Percentiles rank a stretch among this genome's conserved stretches.
These are phyloP conservation scores for Cheiracanthium punctorium DNA, from an alignment of 2,888 invertebrate genomes.

Conservation along the genomic window DNA sequence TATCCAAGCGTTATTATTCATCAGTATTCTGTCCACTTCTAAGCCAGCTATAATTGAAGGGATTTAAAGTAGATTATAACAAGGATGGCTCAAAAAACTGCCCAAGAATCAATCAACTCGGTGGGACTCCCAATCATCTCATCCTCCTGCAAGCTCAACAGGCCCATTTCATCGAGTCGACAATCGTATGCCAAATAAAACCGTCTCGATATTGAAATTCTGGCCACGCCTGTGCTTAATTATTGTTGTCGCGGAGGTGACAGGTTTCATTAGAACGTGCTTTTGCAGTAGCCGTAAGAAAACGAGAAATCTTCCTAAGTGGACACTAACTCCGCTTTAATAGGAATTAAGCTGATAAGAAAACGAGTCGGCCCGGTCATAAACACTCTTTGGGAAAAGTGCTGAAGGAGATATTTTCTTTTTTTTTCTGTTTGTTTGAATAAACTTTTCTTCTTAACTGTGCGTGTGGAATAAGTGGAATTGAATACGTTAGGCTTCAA, in stretches of 20 bases:
- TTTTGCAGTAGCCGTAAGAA: not conserved
- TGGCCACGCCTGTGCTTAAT: constrained; percentile 35
- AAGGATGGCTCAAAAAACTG: no score
- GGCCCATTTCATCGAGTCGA: not conserved
- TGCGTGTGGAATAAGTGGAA: no score
- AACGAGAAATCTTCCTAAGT: constrained; percentile 53
- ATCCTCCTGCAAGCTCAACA: not conserved
- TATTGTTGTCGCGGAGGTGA: constrained; percentile 47
- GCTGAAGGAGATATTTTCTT: not conserved
- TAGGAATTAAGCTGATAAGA: constrained; percentile 51
- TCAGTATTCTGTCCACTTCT: no score
- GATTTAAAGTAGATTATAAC: no score
- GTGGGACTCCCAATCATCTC: no score
- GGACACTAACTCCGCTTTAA: constrained; percentile 45
- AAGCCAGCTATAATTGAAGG: no score
- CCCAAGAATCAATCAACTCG: no score
- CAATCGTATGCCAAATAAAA: not conserved
- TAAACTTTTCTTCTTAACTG: no score
- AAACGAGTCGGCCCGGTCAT: constrained; percentile 39
- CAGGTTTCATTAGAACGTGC: constrained; percentile 34
- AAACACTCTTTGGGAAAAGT: constrained; percentile 20
- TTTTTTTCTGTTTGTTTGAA: no score
- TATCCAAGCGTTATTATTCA: no score
- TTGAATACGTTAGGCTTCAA: no score
- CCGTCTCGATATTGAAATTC: constrained; percentile 43